Conservation (phyloP, 92 coral and sea anemone genomes). For the Palythoa grandis region DNA sequence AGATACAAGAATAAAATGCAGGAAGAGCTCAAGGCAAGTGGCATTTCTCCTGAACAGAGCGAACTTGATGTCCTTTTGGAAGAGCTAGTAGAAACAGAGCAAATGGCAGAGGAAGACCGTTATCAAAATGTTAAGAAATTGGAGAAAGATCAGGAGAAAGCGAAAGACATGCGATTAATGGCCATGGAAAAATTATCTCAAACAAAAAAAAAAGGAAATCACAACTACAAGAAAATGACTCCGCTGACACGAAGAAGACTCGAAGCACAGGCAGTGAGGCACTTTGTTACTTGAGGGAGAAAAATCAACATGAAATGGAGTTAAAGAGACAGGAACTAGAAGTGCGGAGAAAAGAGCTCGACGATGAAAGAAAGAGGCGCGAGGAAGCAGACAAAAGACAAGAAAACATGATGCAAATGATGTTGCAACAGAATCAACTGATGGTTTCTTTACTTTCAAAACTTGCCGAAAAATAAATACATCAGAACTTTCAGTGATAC, state of each 20-base stretch:
- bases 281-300: constrained; percentile 36
- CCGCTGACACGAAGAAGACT: constrained; percentile 9
- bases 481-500: too few species aligned
- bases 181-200: constrained; percentile 44
- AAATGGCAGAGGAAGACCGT: constrained; percentile 51
- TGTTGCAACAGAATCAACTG: too few species aligned
- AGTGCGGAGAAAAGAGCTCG: constrained; percentile 37
- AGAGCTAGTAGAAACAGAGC: constrained; percentile 46
- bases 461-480: too few species aligned
- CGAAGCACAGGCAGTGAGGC: constrained; percentile 40
- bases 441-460: too few species aligned
- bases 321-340: constrained; percentile 49
- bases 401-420: too few species aligned
- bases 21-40: background rate
- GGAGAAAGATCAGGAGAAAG: constrained; percentile 41
- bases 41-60: constrained; percentile 48
- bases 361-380: constrained; percentile 14
- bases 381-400: too few species aligned
- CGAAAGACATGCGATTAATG: constrained; percentile 32
- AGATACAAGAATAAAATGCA: too few species aligned
- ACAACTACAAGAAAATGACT: constrained; percentile 1
- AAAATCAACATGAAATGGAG: too few species aligned
- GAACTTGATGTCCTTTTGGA: constrained; percentile 63
- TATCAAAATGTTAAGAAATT: constrained; percentile 6
- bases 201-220: constrained; percentile 28